phyloP scores from a whole-genome alignment of 1,140 invertebrate species.

The Drosophila funebris region DNA sequence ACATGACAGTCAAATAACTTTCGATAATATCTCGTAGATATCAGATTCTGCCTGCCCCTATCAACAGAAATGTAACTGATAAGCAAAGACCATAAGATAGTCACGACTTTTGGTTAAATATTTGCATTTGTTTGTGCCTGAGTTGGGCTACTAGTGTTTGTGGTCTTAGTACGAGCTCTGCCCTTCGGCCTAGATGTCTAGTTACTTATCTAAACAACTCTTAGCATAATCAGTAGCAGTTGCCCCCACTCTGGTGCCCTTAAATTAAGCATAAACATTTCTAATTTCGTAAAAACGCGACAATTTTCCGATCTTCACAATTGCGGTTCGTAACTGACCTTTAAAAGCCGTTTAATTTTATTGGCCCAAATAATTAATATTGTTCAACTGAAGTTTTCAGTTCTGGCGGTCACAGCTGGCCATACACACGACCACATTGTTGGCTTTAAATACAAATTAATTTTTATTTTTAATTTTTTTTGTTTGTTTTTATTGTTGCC shows the following conservation, averaged over 20 bases:
- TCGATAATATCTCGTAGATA: conserved; percentile 26
- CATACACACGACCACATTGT: conserved; percentile 34
- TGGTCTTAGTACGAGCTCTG: conserved; percentile 21
- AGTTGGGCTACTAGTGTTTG: conserved; percentile 39
- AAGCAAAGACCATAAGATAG: background rate
- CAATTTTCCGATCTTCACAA: conserved; percentile 23
- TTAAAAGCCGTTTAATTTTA: conserved; percentile 66
- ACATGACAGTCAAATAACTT: conserved; percentile 51
- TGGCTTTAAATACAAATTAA: conserved; percentile 39
- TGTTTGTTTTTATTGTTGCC: conserved; percentile 13
- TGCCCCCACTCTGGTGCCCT: conserved; percentile 1
- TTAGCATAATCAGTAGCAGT: conserved; percentile 9
- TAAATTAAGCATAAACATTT: conserved; percentile 29
- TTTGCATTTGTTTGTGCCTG: conserved; percentile 30
- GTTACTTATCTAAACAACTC: conserved; percentile 2
- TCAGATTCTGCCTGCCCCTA: conserved; percentile 8
- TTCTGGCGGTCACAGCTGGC: conserved; percentile 54
- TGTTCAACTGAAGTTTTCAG: conserved; percentile 46
- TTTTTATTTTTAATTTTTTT: conserved; percentile 6
- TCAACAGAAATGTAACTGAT: conserved; percentile 23
- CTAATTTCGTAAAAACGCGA: conserved; percentile 12
- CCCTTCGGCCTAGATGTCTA: conserved; percentile 67
- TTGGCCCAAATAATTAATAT: conserved; percentile 72
- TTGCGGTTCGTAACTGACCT: conserved; percentile 35
- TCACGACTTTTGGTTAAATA: conserved; percentile 27